A percentile compares a stretch with the other conserved stretches of the same genome.
Evolutionary conservation across 1,140 invertebrate species (phyloP).

Genomic region (Maniola jurtina): DNA sequence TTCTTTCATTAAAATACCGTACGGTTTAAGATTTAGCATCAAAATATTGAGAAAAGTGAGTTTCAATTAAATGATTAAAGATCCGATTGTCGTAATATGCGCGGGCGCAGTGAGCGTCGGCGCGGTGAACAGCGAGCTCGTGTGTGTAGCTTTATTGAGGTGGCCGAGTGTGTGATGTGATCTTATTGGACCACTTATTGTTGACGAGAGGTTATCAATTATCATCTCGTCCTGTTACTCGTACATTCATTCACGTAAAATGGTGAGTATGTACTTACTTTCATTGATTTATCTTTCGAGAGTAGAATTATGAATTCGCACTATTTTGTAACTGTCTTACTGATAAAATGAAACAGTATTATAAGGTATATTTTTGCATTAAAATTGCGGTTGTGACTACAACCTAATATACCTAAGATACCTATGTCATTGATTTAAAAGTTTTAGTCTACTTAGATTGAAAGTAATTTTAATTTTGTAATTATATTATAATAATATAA

Average conservation of each 20-base stretch:
- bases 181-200: constrained; percentile 66
- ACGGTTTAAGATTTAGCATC: neutral
- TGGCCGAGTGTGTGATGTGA: constrained; percentile 47
- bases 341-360: neutral
- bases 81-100: constrained; percentile 1
- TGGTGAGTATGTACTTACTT: constrained; percentile 38
- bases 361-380: neutral
- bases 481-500: too few species aligned
- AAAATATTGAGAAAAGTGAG: neutral
- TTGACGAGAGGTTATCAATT: constrained; percentile 41
- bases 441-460: too few species aligned
- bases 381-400: neutral
- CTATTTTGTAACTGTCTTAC: too few species aligned
- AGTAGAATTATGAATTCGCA: neutral
- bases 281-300: constrained; percentile 13
- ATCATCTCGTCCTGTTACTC: constrained; percentile 47
- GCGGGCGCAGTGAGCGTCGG: constrained; percentile 39
- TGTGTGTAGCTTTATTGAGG: constrained; percentile 28
- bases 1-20: too few species aligned
- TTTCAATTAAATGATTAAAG: constrained; percentile 16
- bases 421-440: too few species aligned
- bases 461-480: too few species aligned
- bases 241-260: constrained; percentile 38
- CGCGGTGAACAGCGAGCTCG: constrained; percentile 31
- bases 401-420: too few species aligned